Evolutionary conservation across 1,140 invertebrate species (phyloP).

Genomic region (Andricus grossulariae): DNA sequence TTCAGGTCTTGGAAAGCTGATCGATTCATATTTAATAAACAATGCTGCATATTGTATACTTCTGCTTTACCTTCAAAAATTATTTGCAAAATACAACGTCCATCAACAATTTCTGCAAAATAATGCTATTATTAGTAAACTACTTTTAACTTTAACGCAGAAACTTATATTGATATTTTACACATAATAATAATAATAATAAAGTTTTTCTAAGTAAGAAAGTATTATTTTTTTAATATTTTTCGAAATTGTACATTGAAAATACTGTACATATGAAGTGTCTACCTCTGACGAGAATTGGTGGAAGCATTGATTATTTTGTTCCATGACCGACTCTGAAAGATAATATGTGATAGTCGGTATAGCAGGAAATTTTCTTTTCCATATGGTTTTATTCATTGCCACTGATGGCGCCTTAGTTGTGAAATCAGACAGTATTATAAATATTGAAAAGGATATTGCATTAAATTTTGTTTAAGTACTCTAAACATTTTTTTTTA

Average conservation of each 20-base stretch:
- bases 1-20: background rate
- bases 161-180: no score
- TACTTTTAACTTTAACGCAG: no score
- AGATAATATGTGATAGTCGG: background rate
- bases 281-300: background rate
- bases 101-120: background rate
- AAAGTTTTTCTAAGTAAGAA: background rate
- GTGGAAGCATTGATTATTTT: background rate
- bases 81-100: background rate
- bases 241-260: no score
- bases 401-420: background rate
- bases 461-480: no score
- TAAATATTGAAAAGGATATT: background rate
- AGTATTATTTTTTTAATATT: background rate
- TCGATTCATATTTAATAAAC: background rate
- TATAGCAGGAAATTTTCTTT: background rate
- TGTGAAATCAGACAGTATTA: background rate
- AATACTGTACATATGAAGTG: background rate
- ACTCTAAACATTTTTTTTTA: background rate
- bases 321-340: background rate
- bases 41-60: background rate
- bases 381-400: background rate
- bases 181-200: no score
- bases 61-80: background rate
- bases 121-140: no score